Evolutionary conservation across 2,113 vertebrate genomes (phyloP).

Genomic region (Mugil cephalus): DNA sequence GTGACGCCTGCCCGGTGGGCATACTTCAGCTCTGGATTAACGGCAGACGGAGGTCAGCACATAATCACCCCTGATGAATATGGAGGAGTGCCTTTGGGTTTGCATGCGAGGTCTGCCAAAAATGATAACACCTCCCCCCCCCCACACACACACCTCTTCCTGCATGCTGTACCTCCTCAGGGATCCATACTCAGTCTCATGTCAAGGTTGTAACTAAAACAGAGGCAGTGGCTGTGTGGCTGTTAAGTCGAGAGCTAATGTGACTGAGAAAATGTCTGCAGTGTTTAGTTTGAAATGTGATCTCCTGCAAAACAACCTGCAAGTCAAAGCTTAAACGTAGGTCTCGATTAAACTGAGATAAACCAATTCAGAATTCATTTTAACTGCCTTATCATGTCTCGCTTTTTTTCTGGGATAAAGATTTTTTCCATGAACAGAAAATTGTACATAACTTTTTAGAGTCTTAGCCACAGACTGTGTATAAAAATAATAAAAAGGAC

Average conservation of each 20-base stretch:
- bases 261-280: not conserved
- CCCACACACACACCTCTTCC: constrained; percentile 27
- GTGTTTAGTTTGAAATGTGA: constrained; percentile 24
- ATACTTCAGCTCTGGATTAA: constrained; percentile 61
- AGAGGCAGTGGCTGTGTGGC: not conserved
- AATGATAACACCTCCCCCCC: constrained; percentile 67
- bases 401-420: too few relatives aligned
- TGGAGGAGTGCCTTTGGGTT: constrained; percentile 70
- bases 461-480: too few relatives aligned
- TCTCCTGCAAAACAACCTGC: not conserved
- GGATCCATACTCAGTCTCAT: constrained; percentile 41
- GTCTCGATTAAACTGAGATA: too few relatives aligned
- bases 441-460: too few relatives aligned
- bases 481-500: too few relatives aligned
- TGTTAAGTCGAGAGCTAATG: constrained; percentile 17
- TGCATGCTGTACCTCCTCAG: constrained; percentile 11
- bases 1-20: constrained; percentile 50
- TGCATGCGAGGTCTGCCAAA: constrained; percentile 64
- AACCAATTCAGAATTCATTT: too few relatives aligned
- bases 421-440: too few relatives aligned
- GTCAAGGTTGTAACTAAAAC: constrained; percentile 62
- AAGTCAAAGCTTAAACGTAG: too few relatives aligned
- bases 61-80: constrained; percentile 78
- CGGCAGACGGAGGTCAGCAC: constrained; percentile 61
- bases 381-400: too few relatives aligned